These are phyloP conservation scores for Xestia sexstrigata DNA, from an alignment of 2,888 invertebrate genomes.

Conservation along the genomic window DNA sequence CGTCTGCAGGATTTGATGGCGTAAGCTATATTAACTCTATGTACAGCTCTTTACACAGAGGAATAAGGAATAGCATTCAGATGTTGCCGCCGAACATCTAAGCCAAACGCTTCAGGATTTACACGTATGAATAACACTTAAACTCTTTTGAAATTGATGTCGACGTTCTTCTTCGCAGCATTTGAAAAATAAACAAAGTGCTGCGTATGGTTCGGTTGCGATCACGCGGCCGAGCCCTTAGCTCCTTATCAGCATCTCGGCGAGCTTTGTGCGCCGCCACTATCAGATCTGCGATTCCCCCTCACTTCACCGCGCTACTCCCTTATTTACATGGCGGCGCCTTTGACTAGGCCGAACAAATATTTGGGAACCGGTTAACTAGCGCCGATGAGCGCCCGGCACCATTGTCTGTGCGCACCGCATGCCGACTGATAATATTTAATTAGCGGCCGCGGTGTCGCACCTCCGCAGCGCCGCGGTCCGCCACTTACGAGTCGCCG, in stretches of 20 bases:
- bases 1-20: constrained; percentile 53
- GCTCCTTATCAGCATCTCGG: constrained; percentile 81
- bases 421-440: constrained; percentile 88
- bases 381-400: constrained; percentile 85
- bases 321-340: constrained; percentile 85
- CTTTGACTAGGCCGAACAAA: constrained; percentile 86
- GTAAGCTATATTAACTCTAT: constrained; percentile 41
- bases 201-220: constrained; percentile 75
- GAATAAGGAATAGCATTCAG: constrained; percentile 25
- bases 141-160: constrained; percentile 41
- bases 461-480: constrained; percentile 86
- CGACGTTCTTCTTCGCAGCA: constrained; percentile 45
- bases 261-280: constrained; percentile 80
- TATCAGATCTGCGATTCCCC: constrained; percentile 83
- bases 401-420: constrained; percentile 86
- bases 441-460: constrained; percentile 88
- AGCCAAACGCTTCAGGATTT: constrained; percentile 36
- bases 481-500: constrained; percentile 74
- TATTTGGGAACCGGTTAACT: constrained; percentile 88
- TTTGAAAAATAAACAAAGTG: constrained; percentile 77
- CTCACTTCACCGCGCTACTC: constrained; percentile 73
- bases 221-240: constrained; percentile 76
- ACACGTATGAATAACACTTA: constrained; percentile 33
- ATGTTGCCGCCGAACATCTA: constrained; percentile 36
- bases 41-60: constrained; percentile 34